phyloP scores from a whole-genome alignment of 1,140 invertebrate genomes.

The Odontomachus brunneus region DNA sequence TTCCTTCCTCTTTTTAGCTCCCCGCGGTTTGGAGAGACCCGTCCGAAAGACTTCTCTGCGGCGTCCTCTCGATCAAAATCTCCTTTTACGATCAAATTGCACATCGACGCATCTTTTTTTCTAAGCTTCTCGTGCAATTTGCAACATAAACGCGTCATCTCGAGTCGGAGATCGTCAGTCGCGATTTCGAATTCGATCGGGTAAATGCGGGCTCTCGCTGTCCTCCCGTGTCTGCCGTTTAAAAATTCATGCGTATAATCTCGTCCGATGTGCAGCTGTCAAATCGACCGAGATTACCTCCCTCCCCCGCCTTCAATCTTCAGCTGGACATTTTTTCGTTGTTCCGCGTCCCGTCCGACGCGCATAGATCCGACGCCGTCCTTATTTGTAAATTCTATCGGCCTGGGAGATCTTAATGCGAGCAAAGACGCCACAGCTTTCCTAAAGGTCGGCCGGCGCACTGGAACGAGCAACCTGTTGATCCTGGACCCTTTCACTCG shows the following conservation, averaged over 20 bases:
- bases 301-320: background rate
- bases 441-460: slow-evolving; percentile 65
- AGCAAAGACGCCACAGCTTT: slow-evolving; percentile 64
- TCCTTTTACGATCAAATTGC: background rate
- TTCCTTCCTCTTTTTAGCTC: background rate
- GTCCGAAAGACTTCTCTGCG: background rate
- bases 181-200: no score
- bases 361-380: background rate
- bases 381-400: slow-evolving; percentile 10
- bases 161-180: no score
- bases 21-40: background rate
- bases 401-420: slow-evolving; percentile 64
- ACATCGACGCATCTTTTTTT: background rate
- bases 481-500: slow-evolving; percentile 73
- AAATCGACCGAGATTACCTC: background rate
- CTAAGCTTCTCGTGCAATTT: background rate
- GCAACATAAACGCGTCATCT: no score
- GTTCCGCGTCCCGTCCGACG: background rate
- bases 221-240: no score
- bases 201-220: no score
- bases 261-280: background rate
- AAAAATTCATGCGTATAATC: no score
- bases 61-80: background rate
- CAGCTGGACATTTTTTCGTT: background rate
- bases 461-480: slow-evolving; percentile 72